Conservation (phyloP, 2,113 vertebrate genomes). For the Rousettus leschenaultii region DNA sequence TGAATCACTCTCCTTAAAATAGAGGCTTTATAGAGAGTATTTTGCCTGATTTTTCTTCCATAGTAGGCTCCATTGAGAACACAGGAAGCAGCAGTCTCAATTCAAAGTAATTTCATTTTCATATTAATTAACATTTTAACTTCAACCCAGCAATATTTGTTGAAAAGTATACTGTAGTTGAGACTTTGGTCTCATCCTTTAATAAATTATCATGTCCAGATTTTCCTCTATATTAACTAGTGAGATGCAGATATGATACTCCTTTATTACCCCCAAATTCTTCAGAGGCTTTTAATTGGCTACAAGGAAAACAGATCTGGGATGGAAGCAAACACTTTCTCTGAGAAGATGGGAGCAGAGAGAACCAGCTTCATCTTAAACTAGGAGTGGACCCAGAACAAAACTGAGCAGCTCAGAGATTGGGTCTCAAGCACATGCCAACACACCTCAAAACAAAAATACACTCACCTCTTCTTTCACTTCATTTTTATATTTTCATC, state of each 20-base stretch:
- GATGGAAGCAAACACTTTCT: not conserved
- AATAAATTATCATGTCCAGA: not conserved
- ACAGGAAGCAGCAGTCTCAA: not conserved
- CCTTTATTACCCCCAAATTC: not conserved
- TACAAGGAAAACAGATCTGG: not conserved
- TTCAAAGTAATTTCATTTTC: conserved; percentile 24
- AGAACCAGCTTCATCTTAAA: not conserved
- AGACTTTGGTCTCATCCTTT: not conserved
- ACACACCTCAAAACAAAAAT: not conserved
- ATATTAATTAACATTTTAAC: not conserved
- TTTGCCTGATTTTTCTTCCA: conserved; percentile 16
- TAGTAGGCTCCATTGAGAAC: not conserved
- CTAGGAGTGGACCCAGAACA: not conserved
- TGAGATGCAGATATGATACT: not conserved
- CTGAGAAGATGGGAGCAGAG: not conserved
- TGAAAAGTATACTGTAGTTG: not conserved
- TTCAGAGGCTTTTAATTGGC: not conserved
- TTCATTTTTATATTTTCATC: not conserved
- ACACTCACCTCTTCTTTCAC: not conserved
- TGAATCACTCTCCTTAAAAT: conserved; percentile 55
- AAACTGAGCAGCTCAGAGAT: not conserved
- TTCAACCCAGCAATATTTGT: not conserved
- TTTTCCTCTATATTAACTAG: not conserved
- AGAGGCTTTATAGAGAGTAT: conserved; percentile 24
- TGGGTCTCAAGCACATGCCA: not conserved